Evolutionary conservation across 2,113 vertebrate genomes (phyloP).

Genomic region (Sceloporus undulatus): DNA sequence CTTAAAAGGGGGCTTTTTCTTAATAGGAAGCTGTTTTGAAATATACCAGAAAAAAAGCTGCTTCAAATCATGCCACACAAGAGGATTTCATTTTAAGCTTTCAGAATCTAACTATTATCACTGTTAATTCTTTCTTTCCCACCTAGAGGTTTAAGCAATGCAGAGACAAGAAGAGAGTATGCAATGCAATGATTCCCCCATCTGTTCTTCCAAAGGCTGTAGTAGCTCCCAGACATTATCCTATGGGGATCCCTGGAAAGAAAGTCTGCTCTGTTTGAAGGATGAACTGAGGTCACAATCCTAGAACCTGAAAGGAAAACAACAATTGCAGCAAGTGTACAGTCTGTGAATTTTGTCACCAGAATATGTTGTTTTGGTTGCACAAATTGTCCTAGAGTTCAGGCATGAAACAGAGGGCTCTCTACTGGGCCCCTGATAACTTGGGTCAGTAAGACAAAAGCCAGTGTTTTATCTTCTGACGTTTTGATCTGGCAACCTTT

Average conservation of each 20-base stretch:
- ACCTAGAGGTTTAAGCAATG: background rate
- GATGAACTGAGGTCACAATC: background rate
- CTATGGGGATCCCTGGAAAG: background rate
- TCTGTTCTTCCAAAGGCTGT: background rate
- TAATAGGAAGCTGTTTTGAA: constrained; percentile 39
- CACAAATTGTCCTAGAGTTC: background rate
- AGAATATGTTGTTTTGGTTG: background rate
- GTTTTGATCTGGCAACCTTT: background rate
- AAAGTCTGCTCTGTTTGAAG: background rate
- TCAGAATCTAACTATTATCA: background rate
- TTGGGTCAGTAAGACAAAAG: background rate
- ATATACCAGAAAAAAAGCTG: constrained; percentile 35
- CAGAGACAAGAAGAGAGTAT: background rate
- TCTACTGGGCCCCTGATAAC: background rate
- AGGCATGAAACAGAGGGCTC: background rate
- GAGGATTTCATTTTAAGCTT: constrained; percentile 4
- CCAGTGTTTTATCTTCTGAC: background rate
- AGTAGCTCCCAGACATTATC: background rate
- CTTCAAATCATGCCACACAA: constrained; percentile 16
- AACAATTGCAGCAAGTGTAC: too few relatives aligned
- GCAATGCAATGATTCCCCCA: background rate
- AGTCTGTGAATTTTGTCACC: background rate
- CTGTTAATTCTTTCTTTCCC: background rate
- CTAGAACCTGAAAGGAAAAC: background rate
- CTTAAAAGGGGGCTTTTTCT: constrained; percentile 42